phyloP scores from a whole-genome alignment of 2,113 vertebrate species.

The Ailuropoda melanoleuca region DNA sequence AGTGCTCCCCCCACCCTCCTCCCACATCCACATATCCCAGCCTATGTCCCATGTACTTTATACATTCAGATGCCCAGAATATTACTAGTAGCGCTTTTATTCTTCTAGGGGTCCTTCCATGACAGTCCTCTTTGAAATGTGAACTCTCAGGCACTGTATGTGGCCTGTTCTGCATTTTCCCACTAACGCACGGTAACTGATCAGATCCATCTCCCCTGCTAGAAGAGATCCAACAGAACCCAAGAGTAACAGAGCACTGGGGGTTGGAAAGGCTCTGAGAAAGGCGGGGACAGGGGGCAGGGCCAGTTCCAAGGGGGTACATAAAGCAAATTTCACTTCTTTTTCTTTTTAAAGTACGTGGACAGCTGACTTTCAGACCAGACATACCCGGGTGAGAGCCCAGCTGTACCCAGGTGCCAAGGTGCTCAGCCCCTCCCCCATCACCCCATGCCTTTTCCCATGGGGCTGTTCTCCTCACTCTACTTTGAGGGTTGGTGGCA shows the following conservation, averaged over 20 bases:
- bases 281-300: not conserved
- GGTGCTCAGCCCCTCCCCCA: not conserved
- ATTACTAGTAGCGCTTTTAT: not conserved
- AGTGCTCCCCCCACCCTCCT: not conserved
- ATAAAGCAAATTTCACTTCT: not conserved
- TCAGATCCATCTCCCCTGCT: conserved; percentile 23
- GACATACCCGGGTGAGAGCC: not conserved
- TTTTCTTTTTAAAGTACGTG: not conserved
- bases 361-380: conserved; percentile 9
- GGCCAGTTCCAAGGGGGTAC: not conserved
- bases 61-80: not conserved
- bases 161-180: conserved; percentile 21
- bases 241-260: not conserved
- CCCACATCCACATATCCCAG: not conserved
- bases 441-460: not conserved
- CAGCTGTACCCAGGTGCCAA: not conserved
- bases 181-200: not conserved
- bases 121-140: conserved; percentile 2
- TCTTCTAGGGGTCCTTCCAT: not conserved
- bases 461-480: not conserved
- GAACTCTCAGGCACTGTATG: not conserved
- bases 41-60: not conserved
- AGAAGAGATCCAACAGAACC: not conserved
- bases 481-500: not conserved
- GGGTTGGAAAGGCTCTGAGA: not conserved